These are phyloP conservation scores for Smittia aterrima DNA, from an alignment of 2,888 invertebrate genomes.

Conservation along the genomic window DNA sequence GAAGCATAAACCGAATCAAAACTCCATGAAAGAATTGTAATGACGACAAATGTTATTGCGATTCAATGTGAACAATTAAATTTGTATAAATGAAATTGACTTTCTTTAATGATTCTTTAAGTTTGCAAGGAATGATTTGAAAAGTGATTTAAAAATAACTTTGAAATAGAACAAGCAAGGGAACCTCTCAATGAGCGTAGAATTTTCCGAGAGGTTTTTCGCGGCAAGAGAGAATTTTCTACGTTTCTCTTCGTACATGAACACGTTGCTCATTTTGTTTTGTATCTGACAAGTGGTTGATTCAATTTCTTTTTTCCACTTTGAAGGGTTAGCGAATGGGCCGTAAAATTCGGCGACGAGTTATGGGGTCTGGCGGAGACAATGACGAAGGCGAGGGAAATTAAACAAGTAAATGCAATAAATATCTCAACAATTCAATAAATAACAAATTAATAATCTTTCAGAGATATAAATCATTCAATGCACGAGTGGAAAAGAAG, in stretches of 20 bases:
- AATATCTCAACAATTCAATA: slow-evolving; percentile 14
- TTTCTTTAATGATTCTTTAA: no score
- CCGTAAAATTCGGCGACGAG: slow-evolving; percentile 73
- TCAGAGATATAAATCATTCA: slow-evolving; percentile 75
- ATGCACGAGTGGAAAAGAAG: slow-evolving; percentile 75
- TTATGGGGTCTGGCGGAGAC: slow-evolving; percentile 74
- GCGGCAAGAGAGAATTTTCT: not conserved
- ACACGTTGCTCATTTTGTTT: not conserved
- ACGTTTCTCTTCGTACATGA: not conserved
- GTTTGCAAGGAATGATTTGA: no score
- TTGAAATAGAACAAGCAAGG: not conserved
- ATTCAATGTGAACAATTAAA: not conserved
- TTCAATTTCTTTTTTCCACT: not conserved
- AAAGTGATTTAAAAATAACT: no score
- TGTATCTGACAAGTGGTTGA: not conserved
- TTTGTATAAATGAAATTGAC: no score
- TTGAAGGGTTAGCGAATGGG: slow-evolving; percentile 75
- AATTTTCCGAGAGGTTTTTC: not conserved
- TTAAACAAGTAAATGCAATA: slow-evolving; percentile 64
- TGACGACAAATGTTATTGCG: not conserved
- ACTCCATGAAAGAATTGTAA: not conserved
- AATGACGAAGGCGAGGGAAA: slow-evolving; percentile 74
- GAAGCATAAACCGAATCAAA: not conserved
- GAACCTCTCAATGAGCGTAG: not conserved
- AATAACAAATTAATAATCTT: slow-evolving; percentile 42